Conservation (phyloP, 2,113 vertebrate species). For the Protomyctophum bolini region DNA sequence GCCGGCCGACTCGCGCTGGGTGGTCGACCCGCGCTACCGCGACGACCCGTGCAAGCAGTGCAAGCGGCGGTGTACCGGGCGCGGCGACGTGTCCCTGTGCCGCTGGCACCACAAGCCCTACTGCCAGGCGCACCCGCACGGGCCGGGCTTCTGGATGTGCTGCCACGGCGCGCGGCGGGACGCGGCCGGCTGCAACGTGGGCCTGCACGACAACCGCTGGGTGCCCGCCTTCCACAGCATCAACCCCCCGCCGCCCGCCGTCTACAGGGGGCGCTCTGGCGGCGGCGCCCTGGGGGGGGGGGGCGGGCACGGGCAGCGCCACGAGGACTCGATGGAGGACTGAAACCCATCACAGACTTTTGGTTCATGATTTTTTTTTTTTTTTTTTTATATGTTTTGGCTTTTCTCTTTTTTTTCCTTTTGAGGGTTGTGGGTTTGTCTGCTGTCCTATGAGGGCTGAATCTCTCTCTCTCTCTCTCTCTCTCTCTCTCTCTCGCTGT, state of each 20-base stretch:
- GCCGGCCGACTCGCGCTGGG: conserved; percentile 94
- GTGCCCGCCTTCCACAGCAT: conserved; percentile 92
- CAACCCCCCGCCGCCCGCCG: conserved; percentile 82
- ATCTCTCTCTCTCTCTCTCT: background rate
- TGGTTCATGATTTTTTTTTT: too few relatives aligned
- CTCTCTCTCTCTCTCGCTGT: background rate
- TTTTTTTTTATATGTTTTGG: too few relatives aligned
- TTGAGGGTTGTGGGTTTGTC: conserved; percentile 23
- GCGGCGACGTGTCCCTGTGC: conserved; percentile 92
- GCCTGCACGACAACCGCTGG: conserved; percentile 98
- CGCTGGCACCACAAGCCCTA: conserved; percentile 97
- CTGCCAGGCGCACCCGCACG: conserved; percentile 92
- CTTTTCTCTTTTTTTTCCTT: background rate
- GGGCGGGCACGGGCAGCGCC: conserved; percentile 3
- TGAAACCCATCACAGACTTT: too few relatives aligned
- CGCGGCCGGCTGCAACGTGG: conserved; percentile 89
- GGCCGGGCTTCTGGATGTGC: conserved; percentile 97
- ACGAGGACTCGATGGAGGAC: conserved; percentile 25
- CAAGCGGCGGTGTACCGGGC: conserved; percentile 85
- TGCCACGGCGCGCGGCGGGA: conserved; percentile 88
- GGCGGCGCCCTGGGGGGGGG: conserved; percentile 74
- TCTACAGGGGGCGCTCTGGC: conserved; percentile 83
- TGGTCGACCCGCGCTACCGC: conserved; percentile 91
- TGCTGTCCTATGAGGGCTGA: conserved; percentile 35
- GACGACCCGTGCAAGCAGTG: conserved; percentile 98